Conservation (phyloP, 1,140 invertebrate species). For the Ganaspis sp. region DNA sequence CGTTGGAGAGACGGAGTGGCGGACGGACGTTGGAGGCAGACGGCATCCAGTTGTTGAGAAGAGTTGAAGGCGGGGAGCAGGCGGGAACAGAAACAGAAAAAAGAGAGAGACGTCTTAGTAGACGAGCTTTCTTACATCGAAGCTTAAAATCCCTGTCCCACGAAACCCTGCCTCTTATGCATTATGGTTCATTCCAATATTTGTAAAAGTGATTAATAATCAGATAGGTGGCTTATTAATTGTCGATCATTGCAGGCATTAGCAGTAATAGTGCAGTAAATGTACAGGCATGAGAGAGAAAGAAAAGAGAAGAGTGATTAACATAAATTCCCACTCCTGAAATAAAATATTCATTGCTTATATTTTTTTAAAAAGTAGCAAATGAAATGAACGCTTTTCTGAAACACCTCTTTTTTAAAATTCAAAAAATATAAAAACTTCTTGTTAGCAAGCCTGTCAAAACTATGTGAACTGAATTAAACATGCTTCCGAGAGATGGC, state of each 20-base stretch:
- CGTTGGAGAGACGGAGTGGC: slow-evolving; percentile 75
- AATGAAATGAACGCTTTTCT: too few species aligned
- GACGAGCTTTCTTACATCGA: slow-evolving; percentile 67
- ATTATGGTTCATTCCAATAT: background rate
- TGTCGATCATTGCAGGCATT: background rate
- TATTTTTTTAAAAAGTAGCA: background rate
- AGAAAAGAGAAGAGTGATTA: background rate
- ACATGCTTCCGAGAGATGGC: too few species aligned
- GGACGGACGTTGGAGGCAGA: slow-evolving; percentile 76
- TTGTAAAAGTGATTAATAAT: background rate
- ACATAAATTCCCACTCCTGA: background rate
- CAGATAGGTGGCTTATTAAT: background rate
- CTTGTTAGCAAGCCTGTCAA: too few species aligned
- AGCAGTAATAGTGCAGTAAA: background rate
- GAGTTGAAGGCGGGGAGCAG: slow-evolving; percentile 76
- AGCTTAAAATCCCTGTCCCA: slow-evolving; percentile 39
- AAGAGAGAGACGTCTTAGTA: slow-evolving; percentile 76
- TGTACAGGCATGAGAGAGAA: background rate
- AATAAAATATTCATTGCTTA: background rate
- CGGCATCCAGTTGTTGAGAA: slow-evolving; percentile 77
- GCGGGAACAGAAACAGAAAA: slow-evolving; percentile 76
- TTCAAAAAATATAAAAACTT: too few species aligned
- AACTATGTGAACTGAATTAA: too few species aligned
- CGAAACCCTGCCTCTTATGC: slow-evolving; percentile 8
- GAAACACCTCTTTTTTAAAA: too few species aligned